phyloP scores from a whole-genome alignment of 2,113 vertebrate genomes.

The Chloroceryle aenea region DNA sequence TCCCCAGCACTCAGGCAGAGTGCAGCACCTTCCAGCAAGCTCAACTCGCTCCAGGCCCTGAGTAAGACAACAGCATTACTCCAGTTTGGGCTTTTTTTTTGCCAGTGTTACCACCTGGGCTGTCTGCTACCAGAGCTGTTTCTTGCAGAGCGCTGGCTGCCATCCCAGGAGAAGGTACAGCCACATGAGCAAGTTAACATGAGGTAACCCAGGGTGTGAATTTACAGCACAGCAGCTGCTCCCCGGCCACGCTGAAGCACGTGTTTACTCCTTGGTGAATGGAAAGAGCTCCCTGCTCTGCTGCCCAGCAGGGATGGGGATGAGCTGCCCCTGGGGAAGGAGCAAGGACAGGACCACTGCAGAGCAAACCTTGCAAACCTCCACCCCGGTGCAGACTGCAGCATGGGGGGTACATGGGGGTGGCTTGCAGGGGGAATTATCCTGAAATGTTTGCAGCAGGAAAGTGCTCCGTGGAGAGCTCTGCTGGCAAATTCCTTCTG shows the following conservation, averaged over 20 bases:
- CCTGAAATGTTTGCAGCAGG: fast-evolving
- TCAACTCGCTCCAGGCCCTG: not conserved
- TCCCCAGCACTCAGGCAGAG: fast-evolving
- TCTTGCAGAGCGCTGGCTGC: not conserved
- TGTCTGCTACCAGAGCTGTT: not conserved
- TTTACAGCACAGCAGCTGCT: not conserved
- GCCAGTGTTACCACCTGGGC: not conserved
- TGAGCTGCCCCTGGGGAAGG: fast-evolving
- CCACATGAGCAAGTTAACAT: not conserved
- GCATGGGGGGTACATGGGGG: fast-evolving
- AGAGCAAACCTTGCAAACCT: not conserved
- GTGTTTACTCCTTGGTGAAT: not conserved
- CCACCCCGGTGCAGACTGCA: fast-evolving
- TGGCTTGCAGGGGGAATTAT: not conserved
- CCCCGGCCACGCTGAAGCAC: not conserved
- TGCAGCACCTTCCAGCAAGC: not conserved
- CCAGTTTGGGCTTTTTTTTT: not conserved
- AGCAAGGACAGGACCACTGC: not conserved
- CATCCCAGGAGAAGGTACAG: not conserved
- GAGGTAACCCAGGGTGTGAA: not conserved
- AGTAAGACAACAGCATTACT: not conserved
- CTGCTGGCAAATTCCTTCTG: not conserved
- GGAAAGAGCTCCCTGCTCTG: not conserved
- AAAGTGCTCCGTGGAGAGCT: not conserved
- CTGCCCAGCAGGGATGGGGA: not conserved